Base-by-base conservation (phyloP, 2,888 invertebrate species). In the Polydrusus pterygomalis region DNA sequence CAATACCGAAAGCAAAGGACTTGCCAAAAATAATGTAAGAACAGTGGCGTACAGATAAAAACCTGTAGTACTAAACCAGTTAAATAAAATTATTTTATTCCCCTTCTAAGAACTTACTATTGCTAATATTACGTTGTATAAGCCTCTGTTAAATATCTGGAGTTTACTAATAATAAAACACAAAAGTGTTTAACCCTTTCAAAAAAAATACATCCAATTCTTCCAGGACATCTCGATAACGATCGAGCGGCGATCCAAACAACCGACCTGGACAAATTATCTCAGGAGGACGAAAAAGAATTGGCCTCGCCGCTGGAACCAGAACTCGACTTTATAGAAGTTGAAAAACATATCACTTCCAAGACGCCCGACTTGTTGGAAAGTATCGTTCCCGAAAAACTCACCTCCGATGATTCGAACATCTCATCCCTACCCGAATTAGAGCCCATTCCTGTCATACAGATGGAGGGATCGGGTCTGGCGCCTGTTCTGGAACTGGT, bases 261-360 rank as follows among this genome's bases (percentile, higher is more conserved):
- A 9, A 86, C 85, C 0, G 86, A 86, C 77, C 79, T 86, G 20
- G 85, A 85, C 76, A 83, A 83, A 74, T 76, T 77, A 18, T 70
- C 75, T 8, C 79, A 81, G 65, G 82, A 82, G 49, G 82, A 84
- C 69, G 84, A 84, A 30, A 84, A 84, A 75, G 84, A 84, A 69
- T 68, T 84, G n/a, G 83, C 81, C 6, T 83, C 84, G 0, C 82
- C 83, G 0, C 51, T 81, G 56, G 82, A 81, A 75, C 78, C 81
- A 11, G 82, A 68, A n/a, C 58, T 51, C 11, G 64, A 70, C 8
- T 30, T 70, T 20, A 34, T 65, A 1, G 45, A 81, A 17, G 78
- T 79, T 13, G 80, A 80, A 63, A 25, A 7, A 10, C 2, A 34
- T 34, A 34, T 34, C 34, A 10, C 34, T 34, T 34, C 34, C 8